Conservation (phyloP, 23 tunicate genomes). For the Botrylloides violaceus region DNA sequence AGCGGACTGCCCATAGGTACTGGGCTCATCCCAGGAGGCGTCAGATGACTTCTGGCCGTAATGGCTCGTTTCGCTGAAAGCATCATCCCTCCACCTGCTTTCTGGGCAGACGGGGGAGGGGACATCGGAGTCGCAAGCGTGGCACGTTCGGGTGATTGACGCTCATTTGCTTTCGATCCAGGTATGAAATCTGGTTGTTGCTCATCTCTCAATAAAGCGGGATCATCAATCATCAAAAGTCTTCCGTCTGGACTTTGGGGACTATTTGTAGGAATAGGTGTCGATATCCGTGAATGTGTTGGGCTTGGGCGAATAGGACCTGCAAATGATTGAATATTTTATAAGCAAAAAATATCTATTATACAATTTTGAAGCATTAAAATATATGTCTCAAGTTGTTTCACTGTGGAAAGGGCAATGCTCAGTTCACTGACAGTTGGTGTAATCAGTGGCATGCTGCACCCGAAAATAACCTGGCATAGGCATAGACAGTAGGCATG, state of each 20-base stretch:
- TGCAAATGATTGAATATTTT: no score
- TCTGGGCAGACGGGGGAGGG: conserved; percentile 18
- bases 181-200: conserved; percentile 16
- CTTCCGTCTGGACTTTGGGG: conserved; percentile 50
- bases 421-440: no score
- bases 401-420: no score
- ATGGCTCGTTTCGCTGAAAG: neutral
- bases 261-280: conserved; percentile 20
- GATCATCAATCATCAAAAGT: conserved; percentile 41
- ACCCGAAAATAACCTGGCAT: no score
- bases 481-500: no score
- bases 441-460: no score
- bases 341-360: no score
- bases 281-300: conserved; percentile 8
- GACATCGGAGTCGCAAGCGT: conserved; percentile 18
- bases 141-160: conserved; percentile 21
- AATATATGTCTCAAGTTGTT: no score
- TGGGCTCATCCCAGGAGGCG: conserved; percentile 3
- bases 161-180: conserved; percentile 3
- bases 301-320: conserved; percentile 20
- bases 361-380: no score
- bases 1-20: conserved; percentile 17
- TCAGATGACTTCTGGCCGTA: neutral
- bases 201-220: conserved; percentile 15
- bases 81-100: neutral